Conservation (phyloP, 2,797 vertebrate species). For the Taeniopygia guttata region DNA sequence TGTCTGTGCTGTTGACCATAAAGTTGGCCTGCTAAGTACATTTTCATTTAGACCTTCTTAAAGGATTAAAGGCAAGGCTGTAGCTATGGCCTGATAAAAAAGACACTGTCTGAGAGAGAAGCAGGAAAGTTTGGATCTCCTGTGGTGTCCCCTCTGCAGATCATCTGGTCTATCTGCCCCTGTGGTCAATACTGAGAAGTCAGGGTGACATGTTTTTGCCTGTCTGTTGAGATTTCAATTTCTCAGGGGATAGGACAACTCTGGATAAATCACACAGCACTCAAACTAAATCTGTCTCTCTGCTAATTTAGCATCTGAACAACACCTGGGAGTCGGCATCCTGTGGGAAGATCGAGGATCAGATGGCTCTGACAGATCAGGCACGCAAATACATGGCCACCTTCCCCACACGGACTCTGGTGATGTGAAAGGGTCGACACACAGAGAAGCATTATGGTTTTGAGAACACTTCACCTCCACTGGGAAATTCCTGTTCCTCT, state of each 20-base stretch:
- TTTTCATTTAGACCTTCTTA: background rate
- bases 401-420: conserved; percentile 90
- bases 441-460: conserved; percentile 80
- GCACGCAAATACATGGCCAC: conserved; percentile 89
- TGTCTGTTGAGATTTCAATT: background rate
- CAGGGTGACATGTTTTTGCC: background rate
- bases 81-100: background rate
- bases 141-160: background rate
- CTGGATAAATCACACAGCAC: rapidly evolving
- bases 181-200: background rate
- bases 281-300: background rate
- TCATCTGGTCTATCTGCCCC: background rate
- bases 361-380: conserved; percentile 83
- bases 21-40: background rate
- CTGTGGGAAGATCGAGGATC: conserved; percentile 91
- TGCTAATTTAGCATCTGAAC: conserved; percentile 77
- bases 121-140: background rate
- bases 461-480: conserved; percentile 80
- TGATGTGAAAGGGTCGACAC: conserved; percentile 82
- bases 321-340: conserved; percentile 88
- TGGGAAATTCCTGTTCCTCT: conserved; percentile 75
- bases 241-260: background rate
- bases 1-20: background rate
- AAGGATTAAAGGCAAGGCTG: background rate
- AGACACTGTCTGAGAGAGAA: background rate